Conservation (phyloP, 2,888 invertebrate species). For the Stenotaenia linearis region DNA sequence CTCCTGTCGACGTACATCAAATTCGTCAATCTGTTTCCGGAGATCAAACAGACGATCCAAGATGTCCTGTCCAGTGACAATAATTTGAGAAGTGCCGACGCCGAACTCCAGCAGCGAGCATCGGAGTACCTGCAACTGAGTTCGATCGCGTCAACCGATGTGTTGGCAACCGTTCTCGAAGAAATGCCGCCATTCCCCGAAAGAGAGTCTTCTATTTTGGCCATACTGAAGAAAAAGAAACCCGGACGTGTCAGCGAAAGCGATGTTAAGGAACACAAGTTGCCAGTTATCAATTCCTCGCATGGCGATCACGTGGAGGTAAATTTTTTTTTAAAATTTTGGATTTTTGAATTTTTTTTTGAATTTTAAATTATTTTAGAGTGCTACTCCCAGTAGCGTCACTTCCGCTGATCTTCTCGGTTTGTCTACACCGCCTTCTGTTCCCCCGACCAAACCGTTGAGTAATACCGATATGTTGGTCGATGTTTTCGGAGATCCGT, state of each 20-base stretch:
- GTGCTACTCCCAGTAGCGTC: constrained; percentile 40
- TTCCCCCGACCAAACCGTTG: constrained; percentile 43
- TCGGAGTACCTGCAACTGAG: constrained; percentile 96
- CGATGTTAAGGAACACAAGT: constrained; percentile 43
- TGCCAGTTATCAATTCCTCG: constrained; percentile 39
- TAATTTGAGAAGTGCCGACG: constrained; percentile 94
- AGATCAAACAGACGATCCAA: constrained; percentile 92
- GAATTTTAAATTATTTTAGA: constrained; percentile 28
- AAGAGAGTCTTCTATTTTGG: constrained; percentile 92
- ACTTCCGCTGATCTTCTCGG: constrained; percentile 75
- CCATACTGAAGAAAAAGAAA: constrained; percentile 96
- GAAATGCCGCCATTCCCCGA: constrained; percentile 99
- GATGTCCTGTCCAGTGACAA: constrained; percentile 68
- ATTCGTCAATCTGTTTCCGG: constrained; percentile 97
- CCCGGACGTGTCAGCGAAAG: constrained; percentile 84
- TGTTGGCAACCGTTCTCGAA: constrained; percentile 94
- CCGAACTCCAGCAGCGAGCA: constrained; percentile 95
- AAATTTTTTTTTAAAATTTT: neutral
- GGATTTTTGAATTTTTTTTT: neutral
- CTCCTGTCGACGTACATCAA: constrained; percentile 97
- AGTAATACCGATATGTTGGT: constrained; percentile 73
- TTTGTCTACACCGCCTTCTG: constrained; percentile 77
- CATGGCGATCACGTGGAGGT: constrained; percentile 19
- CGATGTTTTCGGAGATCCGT: constrained; percentile 87
- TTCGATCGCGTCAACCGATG: constrained; percentile 92